phyloP scores from a whole-genome alignment of 2,113 vertebrate species.

The Marmota flaviventris region DNA sequence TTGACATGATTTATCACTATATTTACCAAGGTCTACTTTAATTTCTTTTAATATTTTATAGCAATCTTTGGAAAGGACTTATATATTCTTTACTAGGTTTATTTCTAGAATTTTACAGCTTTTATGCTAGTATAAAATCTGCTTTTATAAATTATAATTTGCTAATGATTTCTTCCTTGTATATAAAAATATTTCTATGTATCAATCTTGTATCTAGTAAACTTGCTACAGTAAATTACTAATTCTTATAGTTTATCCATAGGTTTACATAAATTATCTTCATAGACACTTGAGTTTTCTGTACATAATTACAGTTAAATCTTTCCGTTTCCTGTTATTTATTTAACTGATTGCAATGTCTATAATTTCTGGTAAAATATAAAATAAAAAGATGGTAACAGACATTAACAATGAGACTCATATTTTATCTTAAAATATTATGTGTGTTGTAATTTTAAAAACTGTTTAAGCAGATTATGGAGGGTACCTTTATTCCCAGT shows the following conservation, averaged over 20 bases:
- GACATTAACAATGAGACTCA: background rate
- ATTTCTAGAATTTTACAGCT: background rate
- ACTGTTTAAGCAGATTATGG: background rate
- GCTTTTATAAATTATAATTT: background rate
- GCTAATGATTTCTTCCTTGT: background rate
- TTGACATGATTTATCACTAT: background rate
- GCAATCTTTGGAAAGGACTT: background rate
- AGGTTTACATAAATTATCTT: background rate
- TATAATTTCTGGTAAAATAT: background rate
- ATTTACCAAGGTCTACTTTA: background rate
- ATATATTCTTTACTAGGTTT: background rate
- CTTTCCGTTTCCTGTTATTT: background rate
- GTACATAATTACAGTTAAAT: background rate
- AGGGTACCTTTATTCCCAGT: background rate
- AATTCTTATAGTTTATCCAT: background rate
- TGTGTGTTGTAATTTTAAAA: background rate
- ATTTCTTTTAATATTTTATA: background rate
- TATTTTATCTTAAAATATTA: constrained; percentile 4
- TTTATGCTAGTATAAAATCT: background rate
- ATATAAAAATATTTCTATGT: background rate
- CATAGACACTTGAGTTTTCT: background rate
- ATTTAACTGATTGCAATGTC: background rate
- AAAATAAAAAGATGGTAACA: background rate
- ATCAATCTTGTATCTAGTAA: background rate
- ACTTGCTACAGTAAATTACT: background rate